Conservation (phyloP, 2,113 vertebrate species). For the Xenopus laevis region DNA sequence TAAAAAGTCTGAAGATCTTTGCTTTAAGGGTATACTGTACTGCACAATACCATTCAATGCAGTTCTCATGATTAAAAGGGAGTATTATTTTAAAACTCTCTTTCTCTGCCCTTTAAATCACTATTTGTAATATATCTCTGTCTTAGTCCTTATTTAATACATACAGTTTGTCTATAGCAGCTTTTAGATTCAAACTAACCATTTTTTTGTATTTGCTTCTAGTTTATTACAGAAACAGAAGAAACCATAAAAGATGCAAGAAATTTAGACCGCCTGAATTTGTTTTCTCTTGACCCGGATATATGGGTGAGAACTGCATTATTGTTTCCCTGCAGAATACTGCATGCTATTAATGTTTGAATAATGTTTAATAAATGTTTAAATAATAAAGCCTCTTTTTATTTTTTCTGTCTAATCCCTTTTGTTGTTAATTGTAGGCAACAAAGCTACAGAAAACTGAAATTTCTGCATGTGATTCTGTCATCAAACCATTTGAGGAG, state of each 20-base stretch:
- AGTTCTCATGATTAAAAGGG: too few relatives aligned
- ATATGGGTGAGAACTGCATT: conserved; percentile 73
- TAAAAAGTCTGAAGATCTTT: too few relatives aligned
- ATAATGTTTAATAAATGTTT: too few relatives aligned
- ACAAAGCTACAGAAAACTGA: conserved; percentile 66
- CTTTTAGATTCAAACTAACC: not conserved
- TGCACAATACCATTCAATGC: too few relatives aligned
- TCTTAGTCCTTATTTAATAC: too few relatives aligned
- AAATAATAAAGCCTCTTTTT: too few relatives aligned
- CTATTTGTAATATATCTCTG: too few relatives aligned
- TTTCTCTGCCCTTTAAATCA: too few relatives aligned
- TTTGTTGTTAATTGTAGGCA: conserved; percentile 10
- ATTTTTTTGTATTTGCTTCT: not conserved
- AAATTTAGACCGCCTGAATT: conserved; percentile 81
- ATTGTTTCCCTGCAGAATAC: not conserved
- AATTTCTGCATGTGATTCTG: conserved; percentile 58
- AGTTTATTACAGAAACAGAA: conserved; percentile 94
- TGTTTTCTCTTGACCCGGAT: conserved; percentile 92
- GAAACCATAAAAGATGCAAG: conserved; percentile 79
- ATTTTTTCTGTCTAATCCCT: too few relatives aligned
- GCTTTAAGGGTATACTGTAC: too few relatives aligned
- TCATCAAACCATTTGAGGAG: conserved; percentile 84
- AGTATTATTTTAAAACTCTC: too few relatives aligned
- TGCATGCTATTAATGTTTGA: not conserved
- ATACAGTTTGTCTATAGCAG: not conserved